Evolutionary conservation across 2,888 invertebrate species (phyloP).

Genomic region (Stenodema calcarata): DNA sequence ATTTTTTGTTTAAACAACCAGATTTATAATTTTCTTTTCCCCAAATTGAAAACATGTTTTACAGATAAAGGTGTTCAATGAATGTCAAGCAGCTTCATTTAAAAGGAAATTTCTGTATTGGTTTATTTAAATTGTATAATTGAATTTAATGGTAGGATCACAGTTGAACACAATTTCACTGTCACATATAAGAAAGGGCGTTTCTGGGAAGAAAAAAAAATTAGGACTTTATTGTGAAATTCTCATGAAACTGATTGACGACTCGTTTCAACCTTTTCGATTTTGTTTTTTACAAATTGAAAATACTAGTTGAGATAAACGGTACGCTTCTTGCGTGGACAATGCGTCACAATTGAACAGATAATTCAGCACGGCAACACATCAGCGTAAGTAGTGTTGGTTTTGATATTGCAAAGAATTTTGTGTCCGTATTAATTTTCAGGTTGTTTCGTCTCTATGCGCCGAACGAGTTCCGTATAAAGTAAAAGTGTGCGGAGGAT

Average conservation of each 20-base stretch:
- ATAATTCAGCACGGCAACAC: constrained; percentile 5
- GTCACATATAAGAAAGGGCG: neutral
- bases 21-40: neutral
- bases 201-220: neutral
- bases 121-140: too few species aligned
- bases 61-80: neutral
- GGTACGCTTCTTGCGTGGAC: constrained; percentile 1
- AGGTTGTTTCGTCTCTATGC: neutral
- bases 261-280: neutral
- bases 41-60: neutral
- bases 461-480: neutral
- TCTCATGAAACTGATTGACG: constrained; percentile 36
- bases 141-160: neutral
- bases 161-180: neutral
- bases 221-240: neutral
- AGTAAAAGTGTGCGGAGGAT: neutral
- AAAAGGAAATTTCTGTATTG: neutral
- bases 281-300: neutral
- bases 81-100: constrained; percentile 38
- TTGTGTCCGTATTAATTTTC: neutral
- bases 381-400: neutral
- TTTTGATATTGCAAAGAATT: neutral
- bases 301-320: neutral
- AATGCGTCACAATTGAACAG: neutral
- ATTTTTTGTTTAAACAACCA: constrained; percentile 21